Evolutionary conservation across 2,888 invertebrate species (phyloP).

Genomic region (Tetragonisca angustula): DNA sequence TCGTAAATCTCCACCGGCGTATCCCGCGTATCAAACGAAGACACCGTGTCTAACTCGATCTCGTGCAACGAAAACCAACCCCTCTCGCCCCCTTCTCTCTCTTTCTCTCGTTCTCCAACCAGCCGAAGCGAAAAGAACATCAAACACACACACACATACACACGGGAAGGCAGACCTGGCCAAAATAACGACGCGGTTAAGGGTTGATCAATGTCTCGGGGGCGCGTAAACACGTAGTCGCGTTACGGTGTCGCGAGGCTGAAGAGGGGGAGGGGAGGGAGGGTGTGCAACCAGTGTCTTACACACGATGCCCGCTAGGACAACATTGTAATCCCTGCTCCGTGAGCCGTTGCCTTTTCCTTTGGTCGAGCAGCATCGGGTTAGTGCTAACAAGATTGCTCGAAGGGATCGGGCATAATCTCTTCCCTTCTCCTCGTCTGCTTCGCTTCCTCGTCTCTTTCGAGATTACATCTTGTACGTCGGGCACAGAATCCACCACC

Average conservation of each 20-base stretch:
- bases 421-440: constrained; percentile 56
- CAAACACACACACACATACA: no score
- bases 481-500: constrained; percentile 60
- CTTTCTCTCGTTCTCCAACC: no score
- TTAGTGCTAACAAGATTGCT: constrained; percentile 79
- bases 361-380: constrained; percentile 67
- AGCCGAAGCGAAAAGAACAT: not conserved
- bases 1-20: no score
- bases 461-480: constrained; percentile 70
- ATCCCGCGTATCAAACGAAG: not conserved
- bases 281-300: constrained; percentile 5
- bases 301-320: constrained; percentile 42
- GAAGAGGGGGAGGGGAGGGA: not conserved
- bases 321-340: constrained; percentile 59
- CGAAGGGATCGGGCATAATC: constrained; percentile 74
- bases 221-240: constrained; percentile 34
- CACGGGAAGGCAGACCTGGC: no score
- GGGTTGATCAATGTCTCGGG: constrained; percentile 35
- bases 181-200: constrained; percentile 29
- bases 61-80: not conserved
- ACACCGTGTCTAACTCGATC: constrained; percentile 4
- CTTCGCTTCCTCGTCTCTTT: constrained; percentile 62
- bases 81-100: not conserved
- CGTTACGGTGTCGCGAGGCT: constrained; percentile 39
- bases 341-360: constrained; percentile 67